Evolutionary conservation across 1,140 invertebrate genomes (phyloP).

Genomic region (Eueides isabella): DNA sequence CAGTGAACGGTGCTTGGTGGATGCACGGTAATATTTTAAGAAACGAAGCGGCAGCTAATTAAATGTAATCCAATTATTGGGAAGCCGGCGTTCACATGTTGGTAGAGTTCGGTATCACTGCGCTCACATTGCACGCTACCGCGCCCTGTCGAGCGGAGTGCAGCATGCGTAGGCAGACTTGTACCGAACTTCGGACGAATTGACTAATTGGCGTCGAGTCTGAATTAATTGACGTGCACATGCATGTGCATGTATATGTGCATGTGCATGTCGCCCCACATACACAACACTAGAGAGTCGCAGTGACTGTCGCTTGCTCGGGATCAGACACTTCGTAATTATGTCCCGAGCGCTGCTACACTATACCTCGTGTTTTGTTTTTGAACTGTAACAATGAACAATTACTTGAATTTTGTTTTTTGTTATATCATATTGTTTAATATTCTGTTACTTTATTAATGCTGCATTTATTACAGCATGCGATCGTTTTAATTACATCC

Average conservation of each 20-base stretch:
- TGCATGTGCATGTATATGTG: neutral
- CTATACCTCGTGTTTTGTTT: neutral
- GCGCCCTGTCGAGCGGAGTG: conserved; percentile 5
- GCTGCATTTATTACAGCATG: no score
- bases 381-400: neutral
- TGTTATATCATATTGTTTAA: no score
- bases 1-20: neutral
- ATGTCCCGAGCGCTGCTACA: neutral
- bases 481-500: no score
- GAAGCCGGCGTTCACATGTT: neutral
- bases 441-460: no score
- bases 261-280: neutral
- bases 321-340: no score
- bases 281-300: no score
- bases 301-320: no score
- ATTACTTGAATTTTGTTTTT: neutral
- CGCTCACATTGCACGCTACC: neutral
- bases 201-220: conserved; percentile 14
- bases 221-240: conserved; percentile 9
- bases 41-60: neutral
- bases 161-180: neutral
- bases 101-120: neutral
- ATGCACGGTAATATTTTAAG: neutral
- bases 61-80: neutral
- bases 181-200: neutral